Percentiles rank a stretch among this genome's conserved stretches.
Evolutionary conservation across 2,888 invertebrate genomes (phyloP).

Genomic region (Exocentrus adspersus): DNA sequence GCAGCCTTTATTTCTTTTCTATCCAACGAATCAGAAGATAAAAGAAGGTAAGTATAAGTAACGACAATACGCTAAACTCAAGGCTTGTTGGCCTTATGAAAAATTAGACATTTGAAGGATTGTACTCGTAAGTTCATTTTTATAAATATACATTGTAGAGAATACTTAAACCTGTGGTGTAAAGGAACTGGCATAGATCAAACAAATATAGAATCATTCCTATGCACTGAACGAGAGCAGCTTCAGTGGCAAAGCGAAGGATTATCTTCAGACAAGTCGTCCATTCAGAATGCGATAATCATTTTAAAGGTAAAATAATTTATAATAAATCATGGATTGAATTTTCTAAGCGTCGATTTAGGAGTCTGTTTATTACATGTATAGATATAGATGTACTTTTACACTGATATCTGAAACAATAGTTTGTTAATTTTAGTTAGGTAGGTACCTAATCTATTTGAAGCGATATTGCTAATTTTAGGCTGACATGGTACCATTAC

Average conservation of each 20-base stretch:
- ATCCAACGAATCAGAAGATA: conserved; percentile 71
- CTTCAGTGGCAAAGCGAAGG: conserved; percentile 89
- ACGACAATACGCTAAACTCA: no score
- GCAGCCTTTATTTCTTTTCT: conserved; percentile 84
- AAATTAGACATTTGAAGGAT: no score
- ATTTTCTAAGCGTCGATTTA: background rate
- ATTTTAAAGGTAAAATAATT: conserved; percentile 72
- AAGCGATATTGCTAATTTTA: conserved; percentile 40
- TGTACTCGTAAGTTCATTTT: no score
- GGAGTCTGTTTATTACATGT: no score
- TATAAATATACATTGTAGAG: no score
- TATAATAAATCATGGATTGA: background rate
- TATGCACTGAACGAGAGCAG: conserved; percentile 78
- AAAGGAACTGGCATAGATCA: conserved; percentile 50
- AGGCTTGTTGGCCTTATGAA: no score
- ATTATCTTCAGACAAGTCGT: conserved; percentile 79
- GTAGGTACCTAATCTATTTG: no score
- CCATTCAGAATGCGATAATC: conserved; percentile 83
- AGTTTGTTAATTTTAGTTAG: no score
- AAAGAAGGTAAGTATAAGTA: conserved; percentile 65
- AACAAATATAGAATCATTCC: conserved; percentile 69
- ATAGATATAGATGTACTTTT: no score
- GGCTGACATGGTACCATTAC: conserved; percentile 74
- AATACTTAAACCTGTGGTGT: conserved; percentile 57
- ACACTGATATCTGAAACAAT: no score